These are phyloP conservation scores for Lymantria dispar DNA, from an alignment of 2,888 invertebrate genomes.

Conservation along the genomic window DNA sequence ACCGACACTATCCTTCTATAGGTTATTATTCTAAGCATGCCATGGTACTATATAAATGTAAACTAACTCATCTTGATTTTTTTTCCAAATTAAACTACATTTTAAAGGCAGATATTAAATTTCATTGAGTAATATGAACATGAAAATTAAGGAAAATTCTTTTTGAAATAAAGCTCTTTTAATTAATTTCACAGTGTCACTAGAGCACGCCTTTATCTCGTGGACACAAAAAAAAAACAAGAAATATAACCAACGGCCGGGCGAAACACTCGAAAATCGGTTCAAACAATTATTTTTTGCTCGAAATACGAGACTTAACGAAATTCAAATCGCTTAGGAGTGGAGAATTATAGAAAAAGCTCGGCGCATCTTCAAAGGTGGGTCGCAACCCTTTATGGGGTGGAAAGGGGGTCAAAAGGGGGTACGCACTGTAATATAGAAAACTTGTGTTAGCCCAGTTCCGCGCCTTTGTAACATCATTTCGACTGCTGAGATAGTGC, in stretches of 20 bases:
- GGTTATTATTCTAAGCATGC: no score
- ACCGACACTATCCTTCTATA: no score
- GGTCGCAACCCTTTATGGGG: constrained; percentile 69
- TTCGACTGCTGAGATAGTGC: constrained; percentile 67
- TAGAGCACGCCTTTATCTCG: constrained; percentile 39
- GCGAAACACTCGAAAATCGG: constrained; percentile 66
- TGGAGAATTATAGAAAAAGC: constrained; percentile 80
- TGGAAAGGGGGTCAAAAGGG: constrained; percentile 25
- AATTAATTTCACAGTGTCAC: constrained; percentile 1
- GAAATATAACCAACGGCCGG: constrained; percentile 41
- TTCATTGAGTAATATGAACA: no score
- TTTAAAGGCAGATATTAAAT: no score
- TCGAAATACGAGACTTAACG: constrained; percentile 79
- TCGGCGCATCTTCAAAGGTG: constrained; percentile 80
- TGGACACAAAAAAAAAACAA: constrained; percentile 37
- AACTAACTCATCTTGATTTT: no score
- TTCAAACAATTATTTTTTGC: constrained; percentile 79
- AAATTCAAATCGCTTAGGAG: constrained; percentile 81
- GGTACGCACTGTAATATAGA: constrained; percentile 80
- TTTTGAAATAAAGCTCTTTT: not conserved
- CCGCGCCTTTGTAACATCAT: constrained; percentile 82
- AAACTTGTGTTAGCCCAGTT: constrained; percentile 83
- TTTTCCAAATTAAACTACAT: no score
- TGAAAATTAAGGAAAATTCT: not conserved
- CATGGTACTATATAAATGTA: no score